A percentile compares a stretch with the other conserved stretches of the same genome.
phyloP scores from a whole-genome alignment of 2,113 vertebrate species.

The Triplophysa rosa region DNA sequence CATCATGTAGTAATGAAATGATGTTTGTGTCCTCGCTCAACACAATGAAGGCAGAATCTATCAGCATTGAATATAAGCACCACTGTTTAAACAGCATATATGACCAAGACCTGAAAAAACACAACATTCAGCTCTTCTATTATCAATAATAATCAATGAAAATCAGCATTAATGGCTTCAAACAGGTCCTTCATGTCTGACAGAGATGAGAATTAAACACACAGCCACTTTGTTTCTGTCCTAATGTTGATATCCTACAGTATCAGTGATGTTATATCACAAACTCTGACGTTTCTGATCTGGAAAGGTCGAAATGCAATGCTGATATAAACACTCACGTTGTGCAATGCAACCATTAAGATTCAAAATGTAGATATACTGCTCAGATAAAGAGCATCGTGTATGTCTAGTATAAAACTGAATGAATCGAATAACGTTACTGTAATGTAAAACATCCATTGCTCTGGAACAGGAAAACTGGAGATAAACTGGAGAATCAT shows the following conservation, averaged over 20 bases:
- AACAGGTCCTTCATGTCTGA: neutral
- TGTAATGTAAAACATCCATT: neutral
- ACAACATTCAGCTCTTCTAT: neutral
- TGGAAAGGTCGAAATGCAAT: neutral
- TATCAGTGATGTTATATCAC: neutral
- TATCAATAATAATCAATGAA: neutral
- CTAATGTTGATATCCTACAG: neutral
- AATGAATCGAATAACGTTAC: neutral
- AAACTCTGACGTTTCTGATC: neutral
- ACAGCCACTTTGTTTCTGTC: neutral
- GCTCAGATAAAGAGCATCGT: neutral
- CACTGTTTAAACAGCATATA: neutral
- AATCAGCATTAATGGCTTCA: neutral
- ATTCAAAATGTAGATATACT: neutral
- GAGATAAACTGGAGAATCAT: neutral
- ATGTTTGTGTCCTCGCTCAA: no score
- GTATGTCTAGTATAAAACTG: neutral
- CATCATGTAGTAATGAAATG: no score
- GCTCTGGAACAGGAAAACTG: neutral
- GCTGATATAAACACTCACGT: neutral
- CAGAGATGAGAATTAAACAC: neutral
- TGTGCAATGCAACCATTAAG: neutral
- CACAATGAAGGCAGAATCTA: no score
- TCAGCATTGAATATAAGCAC: neutral
- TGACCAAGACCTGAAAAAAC: neutral